These are phyloP conservation scores for Girardinus metallicus DNA, from an alignment of 2,797 vertebrate genomes.

Conservation along the genomic window DNA sequence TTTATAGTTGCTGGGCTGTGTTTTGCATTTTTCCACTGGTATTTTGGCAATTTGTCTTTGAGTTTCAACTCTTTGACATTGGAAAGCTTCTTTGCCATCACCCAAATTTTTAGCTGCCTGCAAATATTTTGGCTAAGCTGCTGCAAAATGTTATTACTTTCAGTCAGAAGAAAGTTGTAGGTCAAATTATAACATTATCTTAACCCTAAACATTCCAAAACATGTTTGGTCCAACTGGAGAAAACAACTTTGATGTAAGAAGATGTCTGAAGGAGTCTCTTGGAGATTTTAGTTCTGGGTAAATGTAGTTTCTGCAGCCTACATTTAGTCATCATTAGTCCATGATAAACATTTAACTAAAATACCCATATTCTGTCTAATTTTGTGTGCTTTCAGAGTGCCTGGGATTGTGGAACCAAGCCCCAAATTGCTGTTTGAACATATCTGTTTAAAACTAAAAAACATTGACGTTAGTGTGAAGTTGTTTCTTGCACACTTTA, in stretches of 20 bases:
- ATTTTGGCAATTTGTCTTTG: neutral
- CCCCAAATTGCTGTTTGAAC: neutral
- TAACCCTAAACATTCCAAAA: neutral
- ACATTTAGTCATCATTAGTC: neutral
- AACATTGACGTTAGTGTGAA: constrained; percentile 7
- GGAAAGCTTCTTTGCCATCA: neutral
- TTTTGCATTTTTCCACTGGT: neutral
- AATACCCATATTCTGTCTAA: neutral
- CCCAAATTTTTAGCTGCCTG: neutral
- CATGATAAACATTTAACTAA: neutral
- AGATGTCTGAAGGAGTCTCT: neutral
- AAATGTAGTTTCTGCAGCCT: neutral
- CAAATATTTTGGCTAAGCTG: neutral
- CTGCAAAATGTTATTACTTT: neutral
- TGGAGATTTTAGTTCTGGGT: neutral
- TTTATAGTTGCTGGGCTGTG: neutral
- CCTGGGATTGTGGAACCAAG: neutral
- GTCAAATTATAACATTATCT: neutral
- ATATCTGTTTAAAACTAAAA: neutral
- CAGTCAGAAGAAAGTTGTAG: neutral
- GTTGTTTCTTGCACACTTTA: constrained; percentile 9
- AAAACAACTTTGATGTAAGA: neutral
- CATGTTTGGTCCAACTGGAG: neutral
- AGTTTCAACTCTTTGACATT: neutral
- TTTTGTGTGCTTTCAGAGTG: neutral